A percentile compares a stretch with the other conserved stretches of the same genome.
phyloP scores from a whole-genome alignment of 37 sponge, comb jelly and placozoan genomes.

The Halichondria panicea region DNA sequence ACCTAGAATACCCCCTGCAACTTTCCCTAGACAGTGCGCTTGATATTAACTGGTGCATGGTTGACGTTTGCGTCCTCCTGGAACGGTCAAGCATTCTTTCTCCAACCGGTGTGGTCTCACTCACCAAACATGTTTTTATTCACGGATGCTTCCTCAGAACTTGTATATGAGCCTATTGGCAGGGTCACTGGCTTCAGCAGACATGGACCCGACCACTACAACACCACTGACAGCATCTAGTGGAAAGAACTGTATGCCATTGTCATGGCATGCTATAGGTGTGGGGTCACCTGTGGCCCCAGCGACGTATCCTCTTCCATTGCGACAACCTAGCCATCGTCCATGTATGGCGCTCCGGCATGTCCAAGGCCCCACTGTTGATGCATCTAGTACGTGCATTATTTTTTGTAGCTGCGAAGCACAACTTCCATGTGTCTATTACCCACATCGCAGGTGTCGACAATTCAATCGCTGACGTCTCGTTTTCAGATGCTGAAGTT shows the following conservation, averaged over 20 bases:
- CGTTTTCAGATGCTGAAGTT: slow-evolving; percentile 16
- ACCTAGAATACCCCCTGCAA: slow-evolving; percentile 15
- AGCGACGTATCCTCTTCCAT: slow-evolving; percentile 16
- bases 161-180: slow-evolving; percentile 31
- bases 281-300: slow-evolving; percentile 21
- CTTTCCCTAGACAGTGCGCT: background rate
- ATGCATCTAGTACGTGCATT: slow-evolving; percentile 12
- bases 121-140: slow-evolving; percentile 9
- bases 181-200: slow-evolving; percentile 10
- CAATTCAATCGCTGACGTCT: slow-evolving; percentile 49
- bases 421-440: slow-evolving; percentile 19
- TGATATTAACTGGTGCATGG: slow-evolving; percentile 38
- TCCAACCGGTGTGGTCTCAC: background rate
- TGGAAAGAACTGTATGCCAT: slow-evolving; percentile 49
- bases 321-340: slow-evolving; percentile 51
- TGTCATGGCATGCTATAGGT: slow-evolving; percentile 19
- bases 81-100: slow-evolving; percentile 24
- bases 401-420: slow-evolving; percentile 14
- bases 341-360: slow-evolving; percentile 8
- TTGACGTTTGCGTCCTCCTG: slow-evolving; percentile 9
- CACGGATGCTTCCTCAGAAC: slow-evolving; percentile 35
- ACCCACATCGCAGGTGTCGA: slow-evolving; percentile 16
- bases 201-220: slow-evolving; percentile 17
- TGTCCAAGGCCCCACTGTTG: slow-evolving; percentile 27
- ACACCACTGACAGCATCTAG: slow-evolving; percentile 16